Evolutionary conservation across 2,797 vertebrate species (phyloP), one percentile per base, ranked within the genome.

Genomic region (Lacerta agilis): DNA sequence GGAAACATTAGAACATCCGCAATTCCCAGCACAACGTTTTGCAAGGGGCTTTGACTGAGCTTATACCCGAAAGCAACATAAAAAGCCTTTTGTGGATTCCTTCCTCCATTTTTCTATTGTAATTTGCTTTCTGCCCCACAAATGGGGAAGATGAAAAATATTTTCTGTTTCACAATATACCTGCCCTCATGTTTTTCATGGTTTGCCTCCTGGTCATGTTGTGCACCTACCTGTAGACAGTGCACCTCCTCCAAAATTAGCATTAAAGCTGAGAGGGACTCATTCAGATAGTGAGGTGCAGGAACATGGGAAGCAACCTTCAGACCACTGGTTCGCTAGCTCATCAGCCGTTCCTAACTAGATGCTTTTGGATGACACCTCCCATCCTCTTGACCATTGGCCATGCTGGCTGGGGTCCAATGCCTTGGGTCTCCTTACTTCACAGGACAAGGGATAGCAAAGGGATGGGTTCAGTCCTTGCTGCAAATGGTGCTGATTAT

Each of bases 1-100:
- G 67, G 81, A 87, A 87, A 73, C 69, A 81, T 81, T n/a, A 81
- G 36, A 33, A 81, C 43, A 23, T 36, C 33, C 20, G 38, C 86
- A 73, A 73, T 43, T 81, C 86, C 79, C 79, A 72, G 36, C 33
- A 73, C 78, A 18, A 0, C 43, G 29, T 75, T 81, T 81, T 81
- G 36, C 45, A 61, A 10, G 41, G 0, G 49, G n/a, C 69, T 17
- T 73, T 87, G 27, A 45, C 49, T 43, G 3, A 5, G 25, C 33
- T 72, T 71, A 72, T 38, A 58, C 15, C 36, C 45, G 27, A 73
- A 33, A 73, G 27, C 67, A 73, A 69, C 69, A 6, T n/a, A 25
- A 61, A 36, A 73, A 73, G 11, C 49, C 18, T 43, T 61, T 61
- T 73, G 45, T 64, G 27, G 45, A 64, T 76, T 80, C 61, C 64